These are phyloP conservation scores for Hydroisotoma schaefferi DNA, from an alignment of 2,888 invertebrate species.

Conservation along the genomic window DNA sequence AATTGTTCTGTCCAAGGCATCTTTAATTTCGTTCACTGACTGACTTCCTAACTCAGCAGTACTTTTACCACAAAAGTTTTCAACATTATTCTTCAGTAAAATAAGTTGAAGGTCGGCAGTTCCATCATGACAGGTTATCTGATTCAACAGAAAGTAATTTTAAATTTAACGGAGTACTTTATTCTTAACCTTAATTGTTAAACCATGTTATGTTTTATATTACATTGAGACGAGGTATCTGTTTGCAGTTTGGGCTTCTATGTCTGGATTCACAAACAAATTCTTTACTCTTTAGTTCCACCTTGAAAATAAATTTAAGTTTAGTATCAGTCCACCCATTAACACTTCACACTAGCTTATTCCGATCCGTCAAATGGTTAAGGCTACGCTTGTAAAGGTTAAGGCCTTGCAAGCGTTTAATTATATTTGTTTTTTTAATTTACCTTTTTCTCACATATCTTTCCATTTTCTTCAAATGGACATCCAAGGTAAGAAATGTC, in stretches of 20 bases:
- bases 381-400: neutral
- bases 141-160: slow-evolving; percentile 1
- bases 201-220: slow-evolving; percentile 5
- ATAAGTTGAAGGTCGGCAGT: slow-evolving; percentile 40
- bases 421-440: slow-evolving; percentile 3
- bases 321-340: too few species aligned
- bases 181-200: neutral
- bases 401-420: neutral
- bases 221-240: slow-evolving; percentile 42
- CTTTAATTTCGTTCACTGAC: slow-evolving; percentile 38
- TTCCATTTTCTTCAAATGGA: slow-evolving; percentile 31
- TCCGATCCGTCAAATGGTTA: too few species aligned
- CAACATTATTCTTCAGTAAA: slow-evolving; percentile 39
- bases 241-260: slow-evolving; percentile 38
- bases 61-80: slow-evolving; percentile 38
- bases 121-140: slow-evolving; percentile 41
- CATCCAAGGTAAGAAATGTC: slow-evolving; percentile 45
- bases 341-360: too few species aligned
- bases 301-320: slow-evolving; percentile 15
- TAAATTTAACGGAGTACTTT: neutral
- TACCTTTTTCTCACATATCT: slow-evolving; percentile 42
- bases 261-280: slow-evolving; percentile 45
- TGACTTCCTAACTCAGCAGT: slow-evolving; percentile 35
- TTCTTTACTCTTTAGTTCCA: slow-evolving; percentile 43
- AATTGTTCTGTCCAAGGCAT: slow-evolving; percentile 29